Percentiles rank a stretch among this genome's conserved stretches.
phyloP scores from a whole-genome alignment of 2,113 vertebrate genomes.

The Microtus richardsoni region DNA sequence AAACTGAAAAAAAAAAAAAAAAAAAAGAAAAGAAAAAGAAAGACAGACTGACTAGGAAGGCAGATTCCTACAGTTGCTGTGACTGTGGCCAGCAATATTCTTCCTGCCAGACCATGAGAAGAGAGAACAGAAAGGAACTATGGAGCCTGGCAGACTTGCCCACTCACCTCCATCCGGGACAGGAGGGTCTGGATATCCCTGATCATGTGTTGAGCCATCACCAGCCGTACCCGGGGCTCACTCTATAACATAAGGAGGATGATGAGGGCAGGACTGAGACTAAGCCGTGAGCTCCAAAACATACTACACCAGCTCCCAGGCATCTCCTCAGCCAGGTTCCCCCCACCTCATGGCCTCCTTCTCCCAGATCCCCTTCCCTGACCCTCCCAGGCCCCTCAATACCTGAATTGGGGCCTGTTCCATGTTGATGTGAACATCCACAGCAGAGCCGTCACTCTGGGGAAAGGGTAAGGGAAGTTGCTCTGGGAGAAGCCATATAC shows the following conservation, averaged over 20 bases:
- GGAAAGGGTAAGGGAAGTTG: conserved; percentile 75
- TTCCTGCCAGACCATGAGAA: not conserved
- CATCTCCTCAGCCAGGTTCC: conserved; percentile 29
- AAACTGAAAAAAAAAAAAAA: too few relatives aligned
- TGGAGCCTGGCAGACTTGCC: not conserved
- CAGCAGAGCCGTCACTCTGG: conserved; percentile 88
- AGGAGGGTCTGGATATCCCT: conserved; percentile 91
- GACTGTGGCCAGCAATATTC: not conserved
- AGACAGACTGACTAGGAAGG: not conserved
- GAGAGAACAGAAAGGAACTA: not conserved
- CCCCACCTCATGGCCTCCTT: conserved; percentile 49
- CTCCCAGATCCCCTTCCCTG: conserved; percentile 81
- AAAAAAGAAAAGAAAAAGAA: fast-evolving
- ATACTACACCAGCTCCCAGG: conserved; percentile 38
- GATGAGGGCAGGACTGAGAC: not conserved
- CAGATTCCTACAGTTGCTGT: not conserved
- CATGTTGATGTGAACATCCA: conserved; percentile 95
- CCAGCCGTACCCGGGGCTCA: conserved; percentile 92
- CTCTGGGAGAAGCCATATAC: conserved; percentile 73
- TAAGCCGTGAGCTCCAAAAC: not conserved
- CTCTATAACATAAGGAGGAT: conserved; percentile 83
- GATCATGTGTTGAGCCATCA: conserved; percentile 94
- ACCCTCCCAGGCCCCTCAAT: conserved; percentile 75
- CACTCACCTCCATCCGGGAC: conserved; percentile 91
- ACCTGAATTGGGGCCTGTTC: conserved; percentile 89